phyloP scores from a whole-genome alignment of 2,888 invertebrate species.

The Chaetogeoica ovagalla region DNA sequence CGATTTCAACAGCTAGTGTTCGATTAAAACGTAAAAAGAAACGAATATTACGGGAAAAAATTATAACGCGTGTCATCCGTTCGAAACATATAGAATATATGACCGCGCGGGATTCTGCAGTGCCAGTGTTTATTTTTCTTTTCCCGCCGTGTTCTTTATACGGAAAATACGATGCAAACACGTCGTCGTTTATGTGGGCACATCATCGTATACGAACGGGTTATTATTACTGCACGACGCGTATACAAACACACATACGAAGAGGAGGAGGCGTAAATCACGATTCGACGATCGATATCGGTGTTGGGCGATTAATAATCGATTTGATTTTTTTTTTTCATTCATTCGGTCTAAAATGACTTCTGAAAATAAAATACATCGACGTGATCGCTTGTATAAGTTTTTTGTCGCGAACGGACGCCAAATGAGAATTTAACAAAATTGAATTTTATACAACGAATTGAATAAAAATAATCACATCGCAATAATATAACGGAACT shows the following conservation, averaged over 20 bases:
- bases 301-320: conserved; percentile 19
- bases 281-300: conserved; percentile 23
- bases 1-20: not conserved
- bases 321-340: not conserved
- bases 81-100: not conserved
- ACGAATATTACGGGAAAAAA: not conserved
- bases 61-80: not conserved
- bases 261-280: conserved; percentile 23
- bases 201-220: not conserved
- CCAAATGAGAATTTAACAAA: too few species aligned
- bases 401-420: too few species aligned
- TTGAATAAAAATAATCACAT: too few species aligned
- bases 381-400: not conserved
- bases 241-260: not conserved
- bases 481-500: too few species aligned
- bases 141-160: not conserved
- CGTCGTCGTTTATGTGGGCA: not conserved
- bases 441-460: too few species aligned
- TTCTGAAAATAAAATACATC: conserved; percentile 18
- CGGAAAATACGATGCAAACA: conserved; percentile 12
- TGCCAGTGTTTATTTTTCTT: too few species aligned
- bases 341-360: not conserved
- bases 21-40: conserved; percentile 1
- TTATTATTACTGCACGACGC: not conserved
- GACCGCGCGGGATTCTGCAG: not conserved